These are phyloP conservation scores for Columba janthina DNA, from an alignment of 2,113 vertebrate species.

Conservation along the genomic window DNA sequence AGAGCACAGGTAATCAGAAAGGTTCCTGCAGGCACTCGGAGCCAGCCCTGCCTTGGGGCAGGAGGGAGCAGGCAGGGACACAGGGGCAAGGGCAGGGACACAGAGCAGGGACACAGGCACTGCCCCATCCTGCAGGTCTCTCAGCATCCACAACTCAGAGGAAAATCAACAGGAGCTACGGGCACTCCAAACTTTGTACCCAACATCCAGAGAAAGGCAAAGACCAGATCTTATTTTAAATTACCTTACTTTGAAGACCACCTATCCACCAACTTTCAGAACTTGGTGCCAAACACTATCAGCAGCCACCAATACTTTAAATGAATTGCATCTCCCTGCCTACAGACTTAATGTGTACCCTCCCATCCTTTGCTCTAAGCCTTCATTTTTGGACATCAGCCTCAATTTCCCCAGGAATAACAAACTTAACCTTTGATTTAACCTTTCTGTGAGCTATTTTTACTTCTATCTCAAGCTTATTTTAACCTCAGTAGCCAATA, in stretches of 20 bases:
- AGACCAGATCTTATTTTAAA: background rate
- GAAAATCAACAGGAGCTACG: background rate
- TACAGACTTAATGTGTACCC: background rate
- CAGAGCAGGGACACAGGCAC: background rate
- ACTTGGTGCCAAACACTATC: constrained; percentile 29
- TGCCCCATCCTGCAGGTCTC: background rate
- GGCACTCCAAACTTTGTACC: background rate
- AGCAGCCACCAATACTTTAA: constrained; percentile 29
- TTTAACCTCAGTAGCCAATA: constrained; percentile 59
- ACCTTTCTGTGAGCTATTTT: constrained; percentile 64
- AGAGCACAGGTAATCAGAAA: background rate
- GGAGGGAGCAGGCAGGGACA: background rate
- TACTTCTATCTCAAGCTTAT: constrained; percentile 51
- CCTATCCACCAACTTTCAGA: background rate
- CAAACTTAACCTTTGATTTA: constrained; percentile 65
- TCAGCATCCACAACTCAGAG: background rate
- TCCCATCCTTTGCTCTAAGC: background rate
- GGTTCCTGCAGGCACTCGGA: background rate
- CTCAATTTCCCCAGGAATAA: constrained; percentile 52
- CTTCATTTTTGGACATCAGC: background rate
- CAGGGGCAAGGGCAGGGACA: background rate
- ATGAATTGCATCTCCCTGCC: background rate
- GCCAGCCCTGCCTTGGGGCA: background rate
- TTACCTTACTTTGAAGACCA: background rate
- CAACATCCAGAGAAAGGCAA: background rate